These are phyloP conservation scores for Dicyrtoma fusca DNA, from an alignment of 2,888 invertebrate species.

Conservation along the genomic window DNA sequence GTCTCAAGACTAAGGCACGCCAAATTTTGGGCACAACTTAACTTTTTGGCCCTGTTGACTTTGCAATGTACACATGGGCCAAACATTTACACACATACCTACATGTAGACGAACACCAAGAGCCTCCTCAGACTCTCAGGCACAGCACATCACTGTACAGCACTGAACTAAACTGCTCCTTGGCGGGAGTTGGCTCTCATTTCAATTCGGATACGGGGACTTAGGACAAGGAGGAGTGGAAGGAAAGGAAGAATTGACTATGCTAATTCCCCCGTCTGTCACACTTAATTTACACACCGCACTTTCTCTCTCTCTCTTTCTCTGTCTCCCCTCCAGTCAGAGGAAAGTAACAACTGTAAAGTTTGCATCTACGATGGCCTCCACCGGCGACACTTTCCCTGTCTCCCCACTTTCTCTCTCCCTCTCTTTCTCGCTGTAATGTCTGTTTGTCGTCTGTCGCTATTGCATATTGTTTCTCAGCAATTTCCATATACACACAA, in stretches of 20 bases:
- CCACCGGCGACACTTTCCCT: neutral
- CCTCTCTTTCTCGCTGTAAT: too few species aligned
- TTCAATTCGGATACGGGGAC: neutral
- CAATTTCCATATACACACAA: too few species aligned
- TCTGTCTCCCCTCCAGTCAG: constrained; percentile 11
- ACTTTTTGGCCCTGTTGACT: constrained; percentile 23
- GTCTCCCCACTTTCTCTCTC: too few species aligned
- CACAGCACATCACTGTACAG: neutral
- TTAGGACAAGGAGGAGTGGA: neutral
- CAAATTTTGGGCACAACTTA: constrained; percentile 22
- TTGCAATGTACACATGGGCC: neutral
- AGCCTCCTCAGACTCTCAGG: too few species aligned
- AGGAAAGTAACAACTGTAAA: constrained; percentile 13
- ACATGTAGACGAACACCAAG: too few species aligned
- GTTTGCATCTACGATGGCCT: neutral
- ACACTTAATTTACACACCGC: constrained; percentile 34
- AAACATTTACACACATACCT: too few species aligned
- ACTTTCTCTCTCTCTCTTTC: constrained; percentile 17
- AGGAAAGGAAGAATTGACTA: constrained; percentile 17
- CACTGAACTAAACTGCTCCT: neutral
- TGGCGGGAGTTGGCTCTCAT: neutral
- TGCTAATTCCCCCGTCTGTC: constrained; percentile 37
- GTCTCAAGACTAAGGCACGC: neutral
- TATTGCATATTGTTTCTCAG: too few species aligned
- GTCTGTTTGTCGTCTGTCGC: too few species aligned